Evolutionary conservation across 53 echinoderm and acorn worm species (phyloP).

Genomic region (Temnopleurus reevesii): DNA sequence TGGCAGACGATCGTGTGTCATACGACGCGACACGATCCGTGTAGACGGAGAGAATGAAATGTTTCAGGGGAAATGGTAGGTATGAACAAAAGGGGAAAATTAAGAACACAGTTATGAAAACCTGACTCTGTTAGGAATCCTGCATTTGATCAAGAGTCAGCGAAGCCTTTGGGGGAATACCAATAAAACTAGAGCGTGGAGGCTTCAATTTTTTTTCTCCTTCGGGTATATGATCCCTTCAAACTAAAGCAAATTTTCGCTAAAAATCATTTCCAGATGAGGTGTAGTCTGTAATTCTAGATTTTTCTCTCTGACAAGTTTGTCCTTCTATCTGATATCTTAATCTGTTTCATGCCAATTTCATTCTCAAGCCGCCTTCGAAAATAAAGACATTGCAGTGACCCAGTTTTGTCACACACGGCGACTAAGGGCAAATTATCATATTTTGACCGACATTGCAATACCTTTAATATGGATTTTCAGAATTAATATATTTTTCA

Average conservation of each 20-base stretch:
- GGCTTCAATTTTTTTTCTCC: not conserved
- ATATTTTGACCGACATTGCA: no score
- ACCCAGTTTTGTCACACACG: no score
- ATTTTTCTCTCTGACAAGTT: not conserved
- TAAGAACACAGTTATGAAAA: not conserved
- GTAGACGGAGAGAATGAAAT: not conserved
- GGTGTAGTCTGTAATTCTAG: not conserved
- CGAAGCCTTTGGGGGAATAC: constrained; percentile 18
- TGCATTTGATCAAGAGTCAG: not conserved
- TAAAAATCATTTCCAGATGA: constrained; percentile 48
- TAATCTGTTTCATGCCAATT: no score
- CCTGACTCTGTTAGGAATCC: constrained; percentile 5
- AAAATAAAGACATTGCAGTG: no score
- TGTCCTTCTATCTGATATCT: no score
- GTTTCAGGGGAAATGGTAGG: not conserved
- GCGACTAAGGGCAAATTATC: no score
- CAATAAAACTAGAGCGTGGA: not conserved
- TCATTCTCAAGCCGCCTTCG: no score
- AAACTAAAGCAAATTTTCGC: not conserved
- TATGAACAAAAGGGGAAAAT: not conserved
- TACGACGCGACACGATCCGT: not conserved
- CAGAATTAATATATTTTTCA: no score
- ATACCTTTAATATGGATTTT: no score
- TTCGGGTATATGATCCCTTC: not conserved
- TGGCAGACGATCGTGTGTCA: constrained; percentile 29